Percentiles rank a stretch among this genome's conserved stretches.
phyloP scores from a whole-genome alignment of 1,140 invertebrate species.

The Arctopsyche grandis region DNA sequence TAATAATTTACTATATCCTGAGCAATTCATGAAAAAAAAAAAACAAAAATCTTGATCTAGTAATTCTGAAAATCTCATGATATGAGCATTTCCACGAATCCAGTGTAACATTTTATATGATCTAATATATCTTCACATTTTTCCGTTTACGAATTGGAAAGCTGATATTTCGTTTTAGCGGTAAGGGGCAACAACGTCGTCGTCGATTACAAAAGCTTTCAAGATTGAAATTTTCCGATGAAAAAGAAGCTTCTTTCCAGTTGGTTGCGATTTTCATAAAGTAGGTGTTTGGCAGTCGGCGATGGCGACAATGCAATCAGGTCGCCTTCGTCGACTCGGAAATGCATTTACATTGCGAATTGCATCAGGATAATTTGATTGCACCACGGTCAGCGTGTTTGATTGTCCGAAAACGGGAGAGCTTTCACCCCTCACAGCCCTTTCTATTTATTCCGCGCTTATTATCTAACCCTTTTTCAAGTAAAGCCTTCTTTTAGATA shows the following conservation, averaged over 20 bases:
- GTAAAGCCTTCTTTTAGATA: too few species aligned
- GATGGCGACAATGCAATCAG: slow-evolving; percentile 35
- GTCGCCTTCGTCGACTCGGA: slow-evolving; percentile 9
- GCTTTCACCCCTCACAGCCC: not conserved
- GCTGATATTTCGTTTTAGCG: too few species aligned
- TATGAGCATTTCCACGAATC: too few species aligned
- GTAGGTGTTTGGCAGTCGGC: slow-evolving; percentile 18
- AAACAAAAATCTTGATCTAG: too few species aligned
- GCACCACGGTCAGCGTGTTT: slow-evolving; percentile 25
- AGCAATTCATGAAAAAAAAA: too few species aligned
- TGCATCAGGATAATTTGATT: slow-evolving; percentile 36
- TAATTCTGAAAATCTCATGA: too few species aligned
- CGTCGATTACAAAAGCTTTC: not conserved
- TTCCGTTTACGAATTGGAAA: too few species aligned
- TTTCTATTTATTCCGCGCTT: too few species aligned
- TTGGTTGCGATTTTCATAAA: slow-evolving; percentile 22
- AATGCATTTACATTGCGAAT: slow-evolving; percentile 39
- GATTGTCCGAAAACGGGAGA: slow-evolving; percentile 29
- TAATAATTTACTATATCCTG: too few species aligned
- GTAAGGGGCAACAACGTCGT: not conserved
- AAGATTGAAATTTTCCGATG: slow-evolving; percentile 3
- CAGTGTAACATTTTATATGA: too few species aligned
- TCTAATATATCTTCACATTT: too few species aligned
- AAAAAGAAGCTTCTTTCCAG: not conserved
- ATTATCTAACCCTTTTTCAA: too few species aligned